Base-by-base conservation (phyloP, 2,797 vertebrate genomes). In the Choloepus didactylus region DNA sequence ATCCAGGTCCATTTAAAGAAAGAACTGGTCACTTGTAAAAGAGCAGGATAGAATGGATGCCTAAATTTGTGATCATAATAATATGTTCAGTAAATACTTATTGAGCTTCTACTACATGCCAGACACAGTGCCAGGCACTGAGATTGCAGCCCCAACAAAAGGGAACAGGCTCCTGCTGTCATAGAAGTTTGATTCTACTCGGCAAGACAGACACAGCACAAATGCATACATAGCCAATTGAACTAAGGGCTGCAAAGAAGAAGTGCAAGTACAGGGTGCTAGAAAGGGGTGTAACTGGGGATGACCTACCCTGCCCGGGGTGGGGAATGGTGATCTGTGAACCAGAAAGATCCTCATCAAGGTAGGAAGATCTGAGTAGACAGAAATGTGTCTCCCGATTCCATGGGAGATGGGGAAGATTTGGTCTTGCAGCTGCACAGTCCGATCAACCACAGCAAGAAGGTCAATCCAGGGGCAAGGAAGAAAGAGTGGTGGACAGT, bases 81-180 rank as follows among this genome's bases (percentile, higher is more conserved):
- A 49, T 6, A 5, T 2, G 35, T 44, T 44, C 69, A 81, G 85
- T 67, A 94, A 35, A 31, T 85, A 82, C 79, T 88, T 75, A 72
- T 3, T 60, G 89, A 93, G 82, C 16, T 64, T 79, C 67, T 94
- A 29, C 29, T 89, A 69, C 41, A 85, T n/a, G 23, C 76, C 59
- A 83, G 77, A 18, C 19, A 29, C 41, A 23, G 64, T 44, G 35
- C 80, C 49, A 15, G 92, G 38, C 31, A 56, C 9, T 56, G 95
- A 85, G 87, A 60, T 92, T 14, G 64, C 9, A 96, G 67, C 81
- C 59, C 38, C 21, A n/a, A 44, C 8, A 10, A 94, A 94, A 81
- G 66, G 89, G 69, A 87, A 41, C 31, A 54, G 27, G 62, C 35
- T 35, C 27, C 49, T 31, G 19, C 41, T 86, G 70, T 70, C 38